Percentiles rank a stretch among this genome's conserved stretches.
phyloP scores from a whole-genome alignment of 2,797 vertebrate species.

The Schizothorax lantsangensis region DNA sequence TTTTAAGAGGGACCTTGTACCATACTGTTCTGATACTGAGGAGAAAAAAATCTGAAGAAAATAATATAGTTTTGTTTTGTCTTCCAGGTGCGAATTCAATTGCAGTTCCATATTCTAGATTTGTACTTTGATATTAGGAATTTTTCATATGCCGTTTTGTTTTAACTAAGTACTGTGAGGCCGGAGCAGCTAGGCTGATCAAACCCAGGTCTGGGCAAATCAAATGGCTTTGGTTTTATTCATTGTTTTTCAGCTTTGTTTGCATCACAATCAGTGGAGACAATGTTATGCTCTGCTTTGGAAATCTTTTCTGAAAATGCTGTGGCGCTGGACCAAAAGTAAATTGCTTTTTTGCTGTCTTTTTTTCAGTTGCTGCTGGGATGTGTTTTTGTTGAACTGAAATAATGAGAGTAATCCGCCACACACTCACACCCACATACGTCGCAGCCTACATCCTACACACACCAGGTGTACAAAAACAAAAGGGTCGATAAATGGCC shows the following conservation, averaged over 20 bases:
- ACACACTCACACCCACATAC: conserved; percentile 18
- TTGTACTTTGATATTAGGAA: conserved; percentile 49
- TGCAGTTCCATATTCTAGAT: conserved; percentile 55
- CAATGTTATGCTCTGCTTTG: conserved; percentile 67
- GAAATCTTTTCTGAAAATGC: conserved; percentile 64
- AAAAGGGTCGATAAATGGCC: conserved; percentile 6
- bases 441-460: conserved; percentile 18
- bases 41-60: neutral
- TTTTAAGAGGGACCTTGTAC: neutral
- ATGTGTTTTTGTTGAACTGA: conserved; percentile 50
- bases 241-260: conserved; percentile 77
- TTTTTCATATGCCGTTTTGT: conserved; percentile 61
- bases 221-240: conserved; percentile 73
- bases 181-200: conserved; percentile 63
- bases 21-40: neutral
- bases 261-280: conserved; percentile 73
- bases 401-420: conserved; percentile 53
- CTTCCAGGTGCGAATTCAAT: conserved; percentile 55
- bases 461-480: conserved; percentile 30
- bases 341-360: conserved; percentile 69
- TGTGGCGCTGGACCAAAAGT: conserved; percentile 66
- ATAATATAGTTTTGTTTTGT: neutral
- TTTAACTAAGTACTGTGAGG: conserved; percentile 61
- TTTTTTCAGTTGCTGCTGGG: conserved; percentile 38
- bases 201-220: conserved; percentile 67